phyloP scores from a whole-genome alignment of 1,140 invertebrate genomes.

The Eumeta japonica region DNA sequence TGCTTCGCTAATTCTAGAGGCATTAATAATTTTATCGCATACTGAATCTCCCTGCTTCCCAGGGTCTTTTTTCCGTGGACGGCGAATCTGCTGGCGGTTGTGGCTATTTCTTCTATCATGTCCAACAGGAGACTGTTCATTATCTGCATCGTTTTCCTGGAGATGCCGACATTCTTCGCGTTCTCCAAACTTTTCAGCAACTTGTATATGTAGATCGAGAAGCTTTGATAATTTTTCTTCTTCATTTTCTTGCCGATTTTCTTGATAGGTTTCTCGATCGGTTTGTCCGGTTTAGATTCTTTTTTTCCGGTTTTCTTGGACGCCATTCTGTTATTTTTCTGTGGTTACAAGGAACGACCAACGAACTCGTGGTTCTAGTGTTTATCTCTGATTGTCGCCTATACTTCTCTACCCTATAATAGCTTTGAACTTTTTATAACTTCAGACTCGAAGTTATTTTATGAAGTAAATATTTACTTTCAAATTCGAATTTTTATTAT shows the following conservation, averaged over 20 bases:
- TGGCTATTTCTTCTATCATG: constrained; percentile 62
- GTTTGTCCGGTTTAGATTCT: constrained; percentile 23
- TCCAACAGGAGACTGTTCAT: constrained; percentile 64
- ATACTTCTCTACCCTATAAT: too few species aligned
- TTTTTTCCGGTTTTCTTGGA: constrained; percentile 24
- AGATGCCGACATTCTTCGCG: constrained; percentile 41
- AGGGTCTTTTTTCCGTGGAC: constrained; percentile 61
- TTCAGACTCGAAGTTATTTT: too few species aligned
- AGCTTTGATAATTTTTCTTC: constrained; percentile 64
- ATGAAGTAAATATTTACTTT: too few species aligned
- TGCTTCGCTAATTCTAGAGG: constrained; percentile 31
- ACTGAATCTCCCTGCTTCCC: constrained; percentile 46
- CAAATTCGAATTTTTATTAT: too few species aligned
- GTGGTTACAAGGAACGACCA: too few species aligned
- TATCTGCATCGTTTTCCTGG: constrained; percentile 57
- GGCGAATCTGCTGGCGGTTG: constrained; percentile 52
- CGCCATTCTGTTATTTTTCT: constrained; percentile 24
- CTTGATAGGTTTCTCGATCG: constrained; percentile 23
- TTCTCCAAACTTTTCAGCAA: constrained; percentile 57
- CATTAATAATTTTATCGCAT: constrained; percentile 42
- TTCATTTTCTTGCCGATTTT: constrained; percentile 44
- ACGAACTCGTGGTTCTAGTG: too few species aligned
- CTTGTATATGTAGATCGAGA: constrained; percentile 72
- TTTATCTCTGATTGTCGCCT: too few species aligned
- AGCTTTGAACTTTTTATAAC: too few species aligned